phyloP scores from a whole-genome alignment of 1,140 invertebrate genomes.

The Triops longicaudatus region DNA sequence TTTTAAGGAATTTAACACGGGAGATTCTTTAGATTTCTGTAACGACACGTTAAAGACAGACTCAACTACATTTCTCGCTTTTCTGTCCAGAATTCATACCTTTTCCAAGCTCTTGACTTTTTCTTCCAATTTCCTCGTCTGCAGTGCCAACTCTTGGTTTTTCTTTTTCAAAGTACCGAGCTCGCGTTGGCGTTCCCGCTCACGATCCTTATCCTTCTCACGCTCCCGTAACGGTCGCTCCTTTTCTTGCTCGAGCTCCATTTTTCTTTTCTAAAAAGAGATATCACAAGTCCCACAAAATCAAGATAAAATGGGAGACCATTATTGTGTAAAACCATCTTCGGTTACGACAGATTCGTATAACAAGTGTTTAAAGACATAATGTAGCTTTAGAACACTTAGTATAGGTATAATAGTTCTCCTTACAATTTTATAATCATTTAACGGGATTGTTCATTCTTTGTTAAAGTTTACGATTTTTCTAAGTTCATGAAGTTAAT shows the following conservation, averaged over 20 bases:
- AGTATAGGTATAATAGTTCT: no score
- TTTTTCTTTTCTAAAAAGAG: conserved; percentile 37
- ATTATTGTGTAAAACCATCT: background rate
- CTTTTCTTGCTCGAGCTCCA: conserved; percentile 38
- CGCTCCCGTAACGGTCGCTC: conserved; percentile 35
- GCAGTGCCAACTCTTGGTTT: conserved; percentile 42
- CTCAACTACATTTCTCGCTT: background rate
- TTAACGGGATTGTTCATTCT: no score
- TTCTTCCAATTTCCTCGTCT: conserved; percentile 42
- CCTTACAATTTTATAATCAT: no score
- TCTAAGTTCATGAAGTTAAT: no score
- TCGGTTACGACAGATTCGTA: background rate
- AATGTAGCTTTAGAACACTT: no score
- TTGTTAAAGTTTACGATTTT: no score
- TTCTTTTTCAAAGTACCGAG: conserved; percentile 41
- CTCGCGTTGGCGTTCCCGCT: conserved; percentile 35
- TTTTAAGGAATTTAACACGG: conserved; percentile 8
- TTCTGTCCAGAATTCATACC: conserved; percentile 26
- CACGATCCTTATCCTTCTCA: conserved; percentile 30
- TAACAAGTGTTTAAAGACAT: background rate
- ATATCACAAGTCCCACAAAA: background rate
- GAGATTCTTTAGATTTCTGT: conserved; percentile 29
- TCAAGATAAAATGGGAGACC: background rate
- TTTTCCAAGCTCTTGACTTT: conserved; percentile 42
- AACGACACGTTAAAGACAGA: conserved; percentile 17